Evolutionary conservation across 2,113 vertebrate species (phyloP).

Genomic region (Atlantisia rogersi): DNA sequence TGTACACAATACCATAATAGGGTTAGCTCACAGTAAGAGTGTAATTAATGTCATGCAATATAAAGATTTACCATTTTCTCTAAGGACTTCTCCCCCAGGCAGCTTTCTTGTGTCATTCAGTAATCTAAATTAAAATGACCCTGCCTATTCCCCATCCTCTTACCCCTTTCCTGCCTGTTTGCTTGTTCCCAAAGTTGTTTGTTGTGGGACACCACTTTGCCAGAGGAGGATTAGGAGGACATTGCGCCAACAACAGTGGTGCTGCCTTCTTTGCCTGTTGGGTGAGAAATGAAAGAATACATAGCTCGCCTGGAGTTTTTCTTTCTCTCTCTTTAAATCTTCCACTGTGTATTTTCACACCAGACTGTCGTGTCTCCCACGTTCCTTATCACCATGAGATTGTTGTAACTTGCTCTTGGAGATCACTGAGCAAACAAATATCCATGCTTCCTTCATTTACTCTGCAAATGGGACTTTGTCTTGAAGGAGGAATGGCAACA

Average conservation of each 20-base stretch:
- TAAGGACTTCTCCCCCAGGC: constrained; percentile 14
- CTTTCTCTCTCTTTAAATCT: neutral
- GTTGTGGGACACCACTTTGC: neutral
- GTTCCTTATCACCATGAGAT: neutral
- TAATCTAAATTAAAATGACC: constrained; percentile 7
- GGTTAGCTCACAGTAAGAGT: constrained; percentile 39
- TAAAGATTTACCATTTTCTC: constrained; percentile 62
- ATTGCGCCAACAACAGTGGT: neutral
- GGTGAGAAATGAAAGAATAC: neutral
- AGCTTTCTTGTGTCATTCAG: neutral
- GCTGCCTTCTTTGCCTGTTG: neutral
- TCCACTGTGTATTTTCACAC: neutral
- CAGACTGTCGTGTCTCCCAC: neutral
- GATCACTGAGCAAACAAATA: neutral
- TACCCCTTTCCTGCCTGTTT: neutral
- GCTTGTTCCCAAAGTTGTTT: neutral
- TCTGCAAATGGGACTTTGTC: neutral
- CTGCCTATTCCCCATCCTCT: neutral
- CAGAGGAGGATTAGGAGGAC: neutral
- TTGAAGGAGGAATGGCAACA: neutral
- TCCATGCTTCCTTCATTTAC: neutral
- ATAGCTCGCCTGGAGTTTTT: neutral
- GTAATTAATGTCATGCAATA: constrained; percentile 50
- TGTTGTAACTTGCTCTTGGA: neutral
- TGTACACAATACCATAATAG: neutral